Evolutionary conservation across 2,113 vertebrate species (phyloP).

Genomic region (Monarcha castaneiventris): DNA sequence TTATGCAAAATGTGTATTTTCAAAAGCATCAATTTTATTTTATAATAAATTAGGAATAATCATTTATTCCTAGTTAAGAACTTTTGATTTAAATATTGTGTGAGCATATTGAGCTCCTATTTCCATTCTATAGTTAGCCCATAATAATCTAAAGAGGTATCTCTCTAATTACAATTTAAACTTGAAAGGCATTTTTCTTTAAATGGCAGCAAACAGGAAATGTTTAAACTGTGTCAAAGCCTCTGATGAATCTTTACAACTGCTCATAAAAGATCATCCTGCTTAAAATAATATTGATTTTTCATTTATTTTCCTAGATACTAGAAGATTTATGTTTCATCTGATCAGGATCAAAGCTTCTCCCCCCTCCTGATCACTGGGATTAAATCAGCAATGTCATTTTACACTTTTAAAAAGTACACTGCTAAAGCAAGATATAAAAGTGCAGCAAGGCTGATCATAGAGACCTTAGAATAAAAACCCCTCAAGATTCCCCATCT

Average conservation of each 20-base stretch:
- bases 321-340: conserved; percentile 60
- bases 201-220: conserved; percentile 49
- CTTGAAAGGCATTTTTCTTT: conserved; percentile 51
- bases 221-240: conserved; percentile 48
- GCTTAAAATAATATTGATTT: conserved; percentile 65
- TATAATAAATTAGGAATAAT: neutral
- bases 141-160: neutral
- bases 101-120: neutral
- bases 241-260: conserved; percentile 49
- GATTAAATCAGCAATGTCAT: conserved; percentile 63
- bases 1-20: neutral
- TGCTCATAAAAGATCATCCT: conserved; percentile 63
- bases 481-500: conserved; percentile 71
- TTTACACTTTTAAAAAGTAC: conserved; percentile 63
- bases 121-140: neutral
- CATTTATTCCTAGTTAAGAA: neutral
- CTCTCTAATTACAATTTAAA: conserved; percentile 52
- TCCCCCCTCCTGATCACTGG: conserved; percentile 38
- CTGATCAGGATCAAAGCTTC: conserved; percentile 65
- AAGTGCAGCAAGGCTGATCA: conserved; percentile 65
- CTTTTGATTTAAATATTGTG: neutral
- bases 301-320: conserved; percentile 62
- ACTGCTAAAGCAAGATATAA: conserved; percentile 61
- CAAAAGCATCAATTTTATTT: neutral
- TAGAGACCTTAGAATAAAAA: conserved; percentile 73